Evolutionary conservation across 1,140 invertebrate genomes (phyloP), one percentile per base, ranked within the genome.

Genomic region (Drosophila auraria): DNA sequence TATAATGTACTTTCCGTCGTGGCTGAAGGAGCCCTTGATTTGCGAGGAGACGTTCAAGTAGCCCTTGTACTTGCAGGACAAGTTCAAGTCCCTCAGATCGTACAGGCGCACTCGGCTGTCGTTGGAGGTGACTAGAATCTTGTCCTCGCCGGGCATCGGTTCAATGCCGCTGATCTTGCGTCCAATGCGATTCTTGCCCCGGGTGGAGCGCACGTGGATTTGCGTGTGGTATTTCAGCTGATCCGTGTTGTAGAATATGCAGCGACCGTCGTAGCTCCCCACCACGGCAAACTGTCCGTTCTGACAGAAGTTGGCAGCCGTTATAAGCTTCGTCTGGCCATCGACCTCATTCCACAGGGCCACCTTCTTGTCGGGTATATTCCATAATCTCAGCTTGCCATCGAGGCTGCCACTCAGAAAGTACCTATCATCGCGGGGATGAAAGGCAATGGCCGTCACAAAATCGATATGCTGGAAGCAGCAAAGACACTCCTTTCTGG

Each of bases 381-480:
- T 99, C 99, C 99, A 99, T 0, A 99, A 93, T 8, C 99, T 94
- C n/a, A 99, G 94, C 93, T 99, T 99, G 15, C 98, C 98, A 94
- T 99, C 98, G 11, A 99, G 93, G 17, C 98, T 99, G 15, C 98
- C 98, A 77, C 97, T 99, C 3, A 99, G 93, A 93, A 99, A 99
- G 93, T 99, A 99, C 17, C 98, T 94, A 93, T 99, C 98, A 93
- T 99, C 98, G 65, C 97, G 95, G 1, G 99, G 99, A 94, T 99
- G 98, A 93, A 99, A 99, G 40, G 98, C 98, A 84, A 99, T 99
- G 1, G 98, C 98, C 0, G 99, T 99, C 20, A 99, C 98, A 94
- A 99, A 99, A 93, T 99, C 99, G 80, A 99, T 99, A 91, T 99
- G 99, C 93, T 99, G 98, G 93, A 99, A 99, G 93, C 98, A 99